Evolutionary conservation across 2,888 invertebrate genomes (phyloP).

Genomic region (Drosophila stalkeri): DNA sequence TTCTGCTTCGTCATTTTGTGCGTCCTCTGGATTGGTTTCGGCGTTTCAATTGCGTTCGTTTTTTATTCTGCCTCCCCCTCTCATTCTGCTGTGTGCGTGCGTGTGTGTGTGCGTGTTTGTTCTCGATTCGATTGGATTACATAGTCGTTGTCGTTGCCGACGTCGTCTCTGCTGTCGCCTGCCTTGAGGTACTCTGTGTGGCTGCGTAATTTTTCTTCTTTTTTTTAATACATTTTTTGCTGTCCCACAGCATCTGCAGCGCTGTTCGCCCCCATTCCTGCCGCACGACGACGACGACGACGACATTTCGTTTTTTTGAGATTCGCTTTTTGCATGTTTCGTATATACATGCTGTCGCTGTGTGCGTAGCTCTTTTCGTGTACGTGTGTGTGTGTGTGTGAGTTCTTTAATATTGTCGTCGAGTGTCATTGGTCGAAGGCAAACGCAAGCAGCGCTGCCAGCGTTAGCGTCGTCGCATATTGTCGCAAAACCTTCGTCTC

Average conservation of each 20-base stretch:
- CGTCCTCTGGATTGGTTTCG: conserved; percentile 76
- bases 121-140: conserved; percentile 77
- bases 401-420: conserved; percentile 83
- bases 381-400: conserved; percentile 44
- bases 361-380: conserved; percentile 18
- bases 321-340: conserved; percentile 63
- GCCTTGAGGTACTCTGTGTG: conserved; percentile 48
- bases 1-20: conserved; percentile 67
- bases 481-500: conserved; percentile 66
- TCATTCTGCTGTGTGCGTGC: conserved; percentile 19
- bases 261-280: conserved; percentile 28
- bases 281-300: conserved; percentile 44
- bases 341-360: conserved; percentile 18
- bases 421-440: conserved; percentile 84
- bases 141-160: conserved; percentile 48
- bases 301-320: conserved; percentile 75
- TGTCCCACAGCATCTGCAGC: conserved; percentile 68
- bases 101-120: conserved; percentile 57
- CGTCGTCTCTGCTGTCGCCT: conserved; percentile 41
- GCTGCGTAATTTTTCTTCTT: conserved; percentile 50
- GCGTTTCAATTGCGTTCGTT: conserved; percentile 73
- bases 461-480: conserved; percentile 59
- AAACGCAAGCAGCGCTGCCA: conserved; percentile 58
- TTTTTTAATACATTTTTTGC: conserved; percentile 31
- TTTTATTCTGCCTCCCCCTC: conserved; percentile 62